phyloP scores from a whole-genome alignment of 2,113 vertebrate genomes.

The Pogona vitticeps region DNA sequence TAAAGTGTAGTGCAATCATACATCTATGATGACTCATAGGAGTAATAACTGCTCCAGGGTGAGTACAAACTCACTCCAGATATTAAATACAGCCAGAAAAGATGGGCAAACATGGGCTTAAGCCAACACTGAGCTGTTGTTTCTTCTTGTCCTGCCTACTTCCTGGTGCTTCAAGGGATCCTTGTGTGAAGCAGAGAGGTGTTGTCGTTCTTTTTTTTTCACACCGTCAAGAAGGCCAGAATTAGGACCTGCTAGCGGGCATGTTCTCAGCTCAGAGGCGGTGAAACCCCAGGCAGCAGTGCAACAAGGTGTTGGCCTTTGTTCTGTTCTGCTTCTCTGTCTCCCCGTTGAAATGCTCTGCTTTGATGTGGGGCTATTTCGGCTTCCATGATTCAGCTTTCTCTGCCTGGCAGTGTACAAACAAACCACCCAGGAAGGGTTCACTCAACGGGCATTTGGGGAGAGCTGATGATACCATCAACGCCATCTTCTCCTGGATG shows the following conservation, averaged over 20 bases:
- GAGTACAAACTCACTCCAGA: neutral
- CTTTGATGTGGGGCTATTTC: constrained; percentile 19
- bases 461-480: constrained; percentile 1
- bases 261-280: neutral
- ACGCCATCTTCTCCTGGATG: neutral
- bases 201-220: constrained; percentile 35
- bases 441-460: constrained; percentile 13
- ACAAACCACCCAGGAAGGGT: constrained; percentile 30
- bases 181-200: constrained; percentile 50
- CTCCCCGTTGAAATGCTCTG: neutral
- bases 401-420: neutral
- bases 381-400: constrained; percentile 21
- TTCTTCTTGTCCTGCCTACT: neutral
- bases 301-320: neutral
- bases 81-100: neutral
- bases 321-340: neutral
- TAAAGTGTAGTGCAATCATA: neutral
- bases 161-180: constrained; percentile 48
- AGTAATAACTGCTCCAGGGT: neutral
- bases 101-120: neutral
- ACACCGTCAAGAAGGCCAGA: constrained; percentile 49
- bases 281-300: constrained; percentile 7
- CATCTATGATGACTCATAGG: neutral
- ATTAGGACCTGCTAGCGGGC: constrained; percentile 56
- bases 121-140: neutral